Percentiles rank a stretch among this genome's conserved stretches.
Evolutionary conservation across 2,888 invertebrate genomes (phyloP).

Genomic region (Tipula helvola): DNA sequence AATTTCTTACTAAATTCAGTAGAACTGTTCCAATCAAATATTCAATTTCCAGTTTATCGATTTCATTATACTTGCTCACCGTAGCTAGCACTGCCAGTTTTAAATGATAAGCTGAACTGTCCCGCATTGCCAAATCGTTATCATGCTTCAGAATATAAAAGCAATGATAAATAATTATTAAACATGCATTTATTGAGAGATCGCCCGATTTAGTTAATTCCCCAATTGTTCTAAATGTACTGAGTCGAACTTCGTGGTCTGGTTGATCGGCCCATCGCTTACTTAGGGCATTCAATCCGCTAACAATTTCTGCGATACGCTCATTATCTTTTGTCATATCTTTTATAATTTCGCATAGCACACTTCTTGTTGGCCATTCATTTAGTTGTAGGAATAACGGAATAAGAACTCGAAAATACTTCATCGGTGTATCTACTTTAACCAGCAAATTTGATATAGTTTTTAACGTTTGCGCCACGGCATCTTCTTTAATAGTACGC

Average conservation of each 20-base stretch:
- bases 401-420: slow-evolving; percentile 55
- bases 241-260: slow-evolving; percentile 70
- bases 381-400: slow-evolving; percentile 58
- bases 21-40: slow-evolving; percentile 61
- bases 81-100: slow-evolving; percentile 54
- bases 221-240: slow-evolving; percentile 60
- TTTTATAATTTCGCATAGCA: slow-evolving; percentile 49
- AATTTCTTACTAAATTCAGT: slow-evolving; percentile 56
- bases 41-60: slow-evolving; percentile 41
- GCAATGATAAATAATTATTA: slow-evolving; percentile 69
- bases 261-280: slow-evolving; percentile 86
- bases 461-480: slow-evolving; percentile 53
- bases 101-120: slow-evolving; percentile 62
- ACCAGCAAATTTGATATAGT: slow-evolving; percentile 64
- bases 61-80: slow-evolving; percentile 41
- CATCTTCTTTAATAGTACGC: slow-evolving; percentile 48
- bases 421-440: slow-evolving; percentile 49
- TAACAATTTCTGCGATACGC: slow-evolving; percentile 35
- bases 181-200: slow-evolving; percentile 51
- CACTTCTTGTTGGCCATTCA: slow-evolving; percentile 51
- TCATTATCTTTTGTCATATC: neutral
- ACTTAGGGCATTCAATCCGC: slow-evolving; percentile 77
- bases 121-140: slow-evolving; percentile 71
- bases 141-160: slow-evolving; percentile 64
- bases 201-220: slow-evolving; percentile 37